These are phyloP conservation scores for Odocoileus virginianus DNA, from an alignment of 2,113 vertebrate species.

Conservation along the genomic window DNA sequence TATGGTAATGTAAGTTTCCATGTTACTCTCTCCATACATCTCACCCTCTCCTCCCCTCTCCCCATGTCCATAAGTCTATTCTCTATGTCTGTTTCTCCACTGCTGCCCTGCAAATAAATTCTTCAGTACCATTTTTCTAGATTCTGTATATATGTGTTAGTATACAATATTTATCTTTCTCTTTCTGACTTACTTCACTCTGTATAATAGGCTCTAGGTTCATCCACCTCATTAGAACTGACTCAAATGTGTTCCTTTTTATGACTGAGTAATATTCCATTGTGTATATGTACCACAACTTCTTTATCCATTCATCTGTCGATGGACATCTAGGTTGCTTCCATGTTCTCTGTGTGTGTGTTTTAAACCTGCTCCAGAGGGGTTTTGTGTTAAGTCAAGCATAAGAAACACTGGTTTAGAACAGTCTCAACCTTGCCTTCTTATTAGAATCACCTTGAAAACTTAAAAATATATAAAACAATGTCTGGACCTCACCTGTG, in stretches of 20 bases:
- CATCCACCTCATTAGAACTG: neutral
- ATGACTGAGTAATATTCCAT: neutral
- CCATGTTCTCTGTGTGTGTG: neutral
- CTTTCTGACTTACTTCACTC: neutral
- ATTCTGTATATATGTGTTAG: neutral
- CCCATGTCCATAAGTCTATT: neutral
- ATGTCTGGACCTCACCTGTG: neutral
- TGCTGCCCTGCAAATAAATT: neutral
- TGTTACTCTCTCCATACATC: neutral
- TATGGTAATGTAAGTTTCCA: neutral
- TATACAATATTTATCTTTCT: neutral
- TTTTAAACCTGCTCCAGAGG: neutral
- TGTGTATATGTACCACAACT: neutral
- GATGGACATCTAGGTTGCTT: neutral
- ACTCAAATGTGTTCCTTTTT: neutral
- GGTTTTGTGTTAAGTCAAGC: neutral
- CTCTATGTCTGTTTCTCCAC: neutral
- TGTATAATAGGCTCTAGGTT: neutral
- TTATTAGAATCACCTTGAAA: neutral
- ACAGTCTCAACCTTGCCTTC: conserved; percentile 3
- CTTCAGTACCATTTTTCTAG: neutral
- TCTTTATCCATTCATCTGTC: neutral
- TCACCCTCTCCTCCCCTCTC: neutral
- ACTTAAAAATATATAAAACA: neutral
- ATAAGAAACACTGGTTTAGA: neutral